Evolutionary conservation across 2,113 vertebrate species (phyloP).

Genomic region (Petrocephalus zakoni): DNA sequence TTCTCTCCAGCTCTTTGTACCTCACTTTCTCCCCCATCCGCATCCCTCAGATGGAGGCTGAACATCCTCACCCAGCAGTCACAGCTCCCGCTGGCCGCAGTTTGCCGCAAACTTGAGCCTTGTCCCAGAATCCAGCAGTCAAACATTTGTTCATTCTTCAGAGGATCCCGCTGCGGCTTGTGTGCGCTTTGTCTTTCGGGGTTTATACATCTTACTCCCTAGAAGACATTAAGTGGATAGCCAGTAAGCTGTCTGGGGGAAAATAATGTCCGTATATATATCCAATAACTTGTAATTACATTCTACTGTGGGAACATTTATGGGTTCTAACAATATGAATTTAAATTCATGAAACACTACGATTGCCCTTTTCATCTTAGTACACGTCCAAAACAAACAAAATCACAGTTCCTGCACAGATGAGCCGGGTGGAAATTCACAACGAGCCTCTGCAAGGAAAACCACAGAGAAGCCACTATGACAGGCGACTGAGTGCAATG

Average conservation of each 20-base stretch:
- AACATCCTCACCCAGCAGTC: background rate
- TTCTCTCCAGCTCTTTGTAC: background rate
- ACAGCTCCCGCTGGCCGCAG: background rate
- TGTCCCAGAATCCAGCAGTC: background rate
- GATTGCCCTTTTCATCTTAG: conserved; percentile 6
- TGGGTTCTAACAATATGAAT: conserved; percentile 1
- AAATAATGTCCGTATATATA: conserved; percentile 1
- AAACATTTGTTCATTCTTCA: background rate
- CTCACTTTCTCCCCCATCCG: background rate
- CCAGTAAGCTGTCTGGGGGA: background rate
- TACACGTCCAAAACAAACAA: conserved; percentile 8
- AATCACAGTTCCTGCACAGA: background rate
- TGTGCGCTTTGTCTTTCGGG: background rate
- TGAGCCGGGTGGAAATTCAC: background rate
- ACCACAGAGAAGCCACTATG: background rate
- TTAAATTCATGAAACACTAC: conserved; percentile 1
- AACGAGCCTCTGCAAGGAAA: background rate
- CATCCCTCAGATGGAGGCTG: background rate
- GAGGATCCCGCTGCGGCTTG: background rate
- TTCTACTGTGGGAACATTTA: background rate
- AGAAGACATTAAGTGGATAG: background rate
- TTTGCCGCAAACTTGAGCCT: background rate
- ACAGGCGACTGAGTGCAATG: background rate
- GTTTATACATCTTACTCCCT: background rate
- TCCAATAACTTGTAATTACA: background rate